Percentiles rank a stretch among this genome's conserved stretches.
phyloP scores from a whole-genome alignment of 2,113 vertebrate species.

The Nyctibius bracteatus region DNA sequence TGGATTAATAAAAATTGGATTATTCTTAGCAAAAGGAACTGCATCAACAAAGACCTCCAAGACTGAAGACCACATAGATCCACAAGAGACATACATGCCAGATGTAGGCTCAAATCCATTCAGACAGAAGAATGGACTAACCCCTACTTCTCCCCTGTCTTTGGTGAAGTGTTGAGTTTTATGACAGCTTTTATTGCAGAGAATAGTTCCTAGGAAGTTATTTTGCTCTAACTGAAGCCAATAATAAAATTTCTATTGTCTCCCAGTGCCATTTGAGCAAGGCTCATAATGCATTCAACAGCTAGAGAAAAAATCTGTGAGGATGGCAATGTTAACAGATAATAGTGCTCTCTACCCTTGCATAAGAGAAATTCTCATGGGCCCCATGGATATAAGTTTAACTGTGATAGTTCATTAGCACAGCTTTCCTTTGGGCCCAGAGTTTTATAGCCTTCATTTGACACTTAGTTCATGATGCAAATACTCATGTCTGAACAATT shows the following conservation, averaged over 20 bases:
- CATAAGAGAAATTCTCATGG: neutral
- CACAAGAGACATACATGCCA: neutral
- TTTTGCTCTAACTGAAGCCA: neutral
- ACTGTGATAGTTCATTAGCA: neutral
- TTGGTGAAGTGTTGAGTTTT: neutral
- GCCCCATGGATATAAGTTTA: neutral
- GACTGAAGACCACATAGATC: neutral
- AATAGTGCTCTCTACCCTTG: neutral
- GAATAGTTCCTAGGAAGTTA: neutral
- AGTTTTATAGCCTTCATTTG: neutral
- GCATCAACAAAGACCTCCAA: neutral
- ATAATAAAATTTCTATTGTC: neutral
- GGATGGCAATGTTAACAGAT: neutral
- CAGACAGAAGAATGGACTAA: neutral
- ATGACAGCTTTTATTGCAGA: neutral
- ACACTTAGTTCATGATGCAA: neutral
- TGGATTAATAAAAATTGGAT: neutral
- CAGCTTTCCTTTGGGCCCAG: neutral
- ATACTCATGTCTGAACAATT: neutral
- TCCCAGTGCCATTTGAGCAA: neutral
- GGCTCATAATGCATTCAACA: neutral
- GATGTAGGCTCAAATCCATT: neutral
- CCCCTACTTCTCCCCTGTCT: neutral
- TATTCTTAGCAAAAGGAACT: neutral
- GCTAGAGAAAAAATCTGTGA: neutral